phyloP scores from a whole-genome alignment of 2,888 invertebrate genomes.

The Hypercompe scribonia region DNA sequence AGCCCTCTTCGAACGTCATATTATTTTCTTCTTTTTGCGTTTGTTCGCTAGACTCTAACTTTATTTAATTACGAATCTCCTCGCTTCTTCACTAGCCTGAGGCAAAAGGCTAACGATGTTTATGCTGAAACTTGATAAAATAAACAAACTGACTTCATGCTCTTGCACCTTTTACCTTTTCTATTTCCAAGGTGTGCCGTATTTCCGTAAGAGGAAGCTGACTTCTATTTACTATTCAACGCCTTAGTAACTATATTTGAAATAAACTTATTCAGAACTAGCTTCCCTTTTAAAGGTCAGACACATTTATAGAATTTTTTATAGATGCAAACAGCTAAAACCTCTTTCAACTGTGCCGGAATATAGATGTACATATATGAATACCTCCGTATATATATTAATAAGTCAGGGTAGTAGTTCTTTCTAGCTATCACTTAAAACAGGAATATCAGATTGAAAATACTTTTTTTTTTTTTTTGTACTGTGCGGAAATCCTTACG shows the following conservation, averaged over 20 bases:
- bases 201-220: background rate
- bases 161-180: background rate
- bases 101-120: slow-evolving; percentile 56
- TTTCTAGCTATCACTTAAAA: no score
- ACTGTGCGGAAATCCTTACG: no score
- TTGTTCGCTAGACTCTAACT: background rate
- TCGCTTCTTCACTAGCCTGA: slow-evolving; percentile 30
- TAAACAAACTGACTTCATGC: slow-evolving; percentile 37
- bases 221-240: background rate
- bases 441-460: no score
- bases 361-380: no score
- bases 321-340: no score
- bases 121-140: slow-evolving; percentile 39
- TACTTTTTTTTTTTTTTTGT: no score
- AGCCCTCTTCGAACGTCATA: background rate
- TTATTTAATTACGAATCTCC: slow-evolving; percentile 14
- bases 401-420: no score
- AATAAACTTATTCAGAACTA: no score
- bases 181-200: background rate
- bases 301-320: no score
- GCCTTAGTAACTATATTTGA: background rate
- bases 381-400: no score
- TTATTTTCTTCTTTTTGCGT: background rate
- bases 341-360: no score
- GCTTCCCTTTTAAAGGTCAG: no score